Evolutionary conservation across 2,888 invertebrate species (phyloP).

Genomic region (Plagodis pulveraria): DNA sequence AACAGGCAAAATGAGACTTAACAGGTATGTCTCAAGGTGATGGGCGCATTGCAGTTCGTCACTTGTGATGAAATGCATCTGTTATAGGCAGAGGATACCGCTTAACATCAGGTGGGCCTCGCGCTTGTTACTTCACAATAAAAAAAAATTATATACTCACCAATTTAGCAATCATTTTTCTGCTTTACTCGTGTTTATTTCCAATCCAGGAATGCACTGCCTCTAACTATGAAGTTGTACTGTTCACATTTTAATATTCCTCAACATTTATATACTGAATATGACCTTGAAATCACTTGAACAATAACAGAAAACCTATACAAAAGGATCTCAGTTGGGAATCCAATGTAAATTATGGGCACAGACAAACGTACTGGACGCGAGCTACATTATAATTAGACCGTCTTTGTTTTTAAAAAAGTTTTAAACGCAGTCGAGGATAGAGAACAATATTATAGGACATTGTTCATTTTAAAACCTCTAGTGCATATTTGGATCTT

Average conservation of each 20-base stretch:
- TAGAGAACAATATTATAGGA: constrained; percentile 29
- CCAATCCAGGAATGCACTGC: constrained; percentile 41
- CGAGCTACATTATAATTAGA: constrained; percentile 73
- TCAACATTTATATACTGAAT: constrained; percentile 67
- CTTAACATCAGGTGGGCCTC: too few species aligned
- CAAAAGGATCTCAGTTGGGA: constrained; percentile 67
- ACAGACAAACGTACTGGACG: constrained; percentile 69
- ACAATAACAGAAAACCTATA: constrained; percentile 75
- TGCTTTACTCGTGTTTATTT: constrained; percentile 31
- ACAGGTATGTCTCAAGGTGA: too few species aligned
- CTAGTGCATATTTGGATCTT: constrained; percentile 38
- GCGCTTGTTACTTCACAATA: too few species aligned
- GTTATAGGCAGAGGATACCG: too few species aligned
- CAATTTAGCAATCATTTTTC: constrained; percentile 72
- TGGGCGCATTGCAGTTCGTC: too few species aligned
- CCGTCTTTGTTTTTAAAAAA: constrained; percentile 69
- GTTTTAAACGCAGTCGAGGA: constrained; percentile 47
- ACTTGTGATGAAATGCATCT: too few species aligned
- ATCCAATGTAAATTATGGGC: constrained; percentile 74
- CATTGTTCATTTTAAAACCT: constrained; percentile 49
- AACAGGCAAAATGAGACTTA: too few species aligned
- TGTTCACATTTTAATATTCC: constrained; percentile 58
- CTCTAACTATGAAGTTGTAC: constrained; percentile 54
- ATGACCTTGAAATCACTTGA: constrained; percentile 70
- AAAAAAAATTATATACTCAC: constrained; percentile 57